Evolutionary conservation across 2,888 invertebrate genomes (phyloP), one percentile per base, ranked within the genome.

Genomic region (Habroteleia sp.): DNA sequence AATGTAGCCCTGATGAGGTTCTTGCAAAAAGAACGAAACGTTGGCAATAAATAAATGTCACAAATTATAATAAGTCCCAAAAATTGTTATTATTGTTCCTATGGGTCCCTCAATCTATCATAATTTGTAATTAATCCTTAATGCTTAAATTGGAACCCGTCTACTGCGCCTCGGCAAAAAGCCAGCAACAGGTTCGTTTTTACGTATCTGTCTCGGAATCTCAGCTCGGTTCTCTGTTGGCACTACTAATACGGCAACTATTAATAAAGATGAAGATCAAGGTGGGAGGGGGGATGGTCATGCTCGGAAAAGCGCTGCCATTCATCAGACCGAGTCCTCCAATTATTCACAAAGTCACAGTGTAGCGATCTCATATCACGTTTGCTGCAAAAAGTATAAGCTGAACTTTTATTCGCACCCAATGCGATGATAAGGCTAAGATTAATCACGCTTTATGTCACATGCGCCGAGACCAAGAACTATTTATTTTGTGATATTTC

Each of bases 231-330:
- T 46, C 56, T 42, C 39, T 20, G 60, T 63, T 69, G 65, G 63
- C 58, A 74, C 69, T 69, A 69, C 63, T 74, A 74, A 65, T 69
- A 74, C 65, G 63, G 25, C 74, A 60, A 74, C 74, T 74, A 74
- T 74, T 74, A 69, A 69, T 74, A 74, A 74, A 69, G 74, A 69
- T 69, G 69, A 69, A 65, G 69, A 69, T 69, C 69, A 65, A 65
- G 74, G 65, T 65, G 69, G 74, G 71, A 65, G 58, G 74, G 65
- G 58, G 69, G 74, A 75, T 60, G 65, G 75, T 75, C 60, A 50
- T 69, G 69, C 65, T 65, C 69, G 71, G 71, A 69, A 69, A 74
- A 74, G 74, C 74, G 69, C 46, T 58, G 74, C 74, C 63, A 74
- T 74, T 74, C 74, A 63, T 74, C 74, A 74, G 69, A 39, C 63